phyloP scores from a whole-genome alignment of 2,888 invertebrate species.

The Tanaodytes sp. region DNA sequence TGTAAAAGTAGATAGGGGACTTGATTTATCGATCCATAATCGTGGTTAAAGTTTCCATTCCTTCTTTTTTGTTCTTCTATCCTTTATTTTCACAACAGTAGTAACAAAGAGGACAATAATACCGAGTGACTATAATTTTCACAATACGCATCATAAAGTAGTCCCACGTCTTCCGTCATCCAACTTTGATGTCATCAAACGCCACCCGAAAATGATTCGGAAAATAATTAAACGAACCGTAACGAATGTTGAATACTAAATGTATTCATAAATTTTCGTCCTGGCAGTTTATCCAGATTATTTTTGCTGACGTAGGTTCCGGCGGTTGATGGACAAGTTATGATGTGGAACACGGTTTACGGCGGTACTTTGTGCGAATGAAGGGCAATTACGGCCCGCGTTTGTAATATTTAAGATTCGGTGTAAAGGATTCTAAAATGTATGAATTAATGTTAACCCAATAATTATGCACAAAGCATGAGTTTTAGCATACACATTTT shows the following conservation, averaged over 20 bases:
- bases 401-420: too few species aligned
- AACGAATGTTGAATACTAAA: conserved; percentile 37
- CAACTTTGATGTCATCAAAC: conserved; percentile 46
- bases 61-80: too few species aligned
- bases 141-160: conserved; percentile 39
- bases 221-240: conserved; percentile 48
- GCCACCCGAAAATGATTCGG: conserved; percentile 43
- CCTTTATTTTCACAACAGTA: too few species aligned
- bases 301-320: conserved; percentile 7
- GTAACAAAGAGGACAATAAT: conserved; percentile 36
- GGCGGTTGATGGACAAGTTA: conserved; percentile 19
- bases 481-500: too few species aligned
- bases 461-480: too few species aligned
- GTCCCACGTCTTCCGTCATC: conserved; percentile 35
- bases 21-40: too few species aligned
- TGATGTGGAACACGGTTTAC: background rate
- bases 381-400: background rate
- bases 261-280: conserved; percentile 30
- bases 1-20: too few species aligned
- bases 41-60: too few species aligned
- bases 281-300: conserved; percentile 32
- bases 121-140: conserved; percentile 43
- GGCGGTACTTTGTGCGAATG: background rate
- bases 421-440: too few species aligned
- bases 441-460: too few species aligned